These are phyloP conservation scores for Pocillopora meandrina DNA, from an alignment of 92 coral and sea anemone genomes.

Conservation along the genomic window DNA sequence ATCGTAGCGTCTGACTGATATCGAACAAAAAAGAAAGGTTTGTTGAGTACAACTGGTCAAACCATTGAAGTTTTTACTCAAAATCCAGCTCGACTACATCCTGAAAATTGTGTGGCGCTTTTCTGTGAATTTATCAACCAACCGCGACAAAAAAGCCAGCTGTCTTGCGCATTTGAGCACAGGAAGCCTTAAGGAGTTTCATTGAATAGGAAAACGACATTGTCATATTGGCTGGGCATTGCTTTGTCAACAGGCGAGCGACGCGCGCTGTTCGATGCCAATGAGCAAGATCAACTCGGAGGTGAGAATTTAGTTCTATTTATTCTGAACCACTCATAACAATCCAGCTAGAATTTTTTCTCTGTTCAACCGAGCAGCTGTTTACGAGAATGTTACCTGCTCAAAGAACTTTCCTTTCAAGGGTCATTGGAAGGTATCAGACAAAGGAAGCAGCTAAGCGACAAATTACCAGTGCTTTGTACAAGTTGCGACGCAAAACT, in stretches of 20 bases:
- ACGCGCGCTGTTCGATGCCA: not conserved
- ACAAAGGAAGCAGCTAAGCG: conserved; percentile 43
- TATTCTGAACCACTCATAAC: not conserved
- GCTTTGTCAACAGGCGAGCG: not conserved
- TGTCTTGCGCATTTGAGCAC: conserved; percentile 17
- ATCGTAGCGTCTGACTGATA: not conserved
- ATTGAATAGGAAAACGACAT: conserved; percentile 14
- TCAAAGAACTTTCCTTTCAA: not conserved
- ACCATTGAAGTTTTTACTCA: not conserved
- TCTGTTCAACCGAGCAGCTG: conserved; percentile 1
- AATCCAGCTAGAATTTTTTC: not conserved
- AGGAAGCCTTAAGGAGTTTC: conserved; percentile 3
- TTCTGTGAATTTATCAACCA: conserved; percentile 31
- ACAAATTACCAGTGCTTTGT: conserved; percentile 29
- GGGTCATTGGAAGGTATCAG: conserved; percentile 10
- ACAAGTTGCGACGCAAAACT: conserved; percentile 9
- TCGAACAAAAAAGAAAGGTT: not conserved
- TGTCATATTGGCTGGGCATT: not conserved
- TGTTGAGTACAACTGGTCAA: not conserved
- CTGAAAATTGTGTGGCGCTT: conserved; percentile 25
- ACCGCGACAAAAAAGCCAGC: conserved; percentile 43
- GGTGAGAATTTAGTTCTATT: conserved; percentile 1
- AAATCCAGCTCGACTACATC: not conserved
- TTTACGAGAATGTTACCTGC: conserved; percentile 20
- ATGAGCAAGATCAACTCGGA: not conserved